A percentile compares a stretch with the other conserved stretches of the same genome.
Conservation (phyloP, 1,140 invertebrate species). For the Lutraria rhynchaena region DNA sequence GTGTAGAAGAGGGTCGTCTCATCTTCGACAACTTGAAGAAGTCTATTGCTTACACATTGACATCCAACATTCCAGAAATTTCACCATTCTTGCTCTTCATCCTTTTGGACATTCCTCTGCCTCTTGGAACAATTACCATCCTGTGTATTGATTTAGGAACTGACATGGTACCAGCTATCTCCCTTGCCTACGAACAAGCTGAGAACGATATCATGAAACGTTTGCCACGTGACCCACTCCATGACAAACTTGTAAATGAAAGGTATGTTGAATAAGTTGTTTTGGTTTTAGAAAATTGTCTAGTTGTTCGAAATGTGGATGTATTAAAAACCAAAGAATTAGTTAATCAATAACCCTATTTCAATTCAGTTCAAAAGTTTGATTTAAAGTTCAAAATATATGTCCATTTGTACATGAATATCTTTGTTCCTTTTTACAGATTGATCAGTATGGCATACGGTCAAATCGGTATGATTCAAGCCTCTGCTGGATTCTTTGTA, state of each 20-base stretch:
- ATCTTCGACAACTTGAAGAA: slow-evolving; percentile 99
- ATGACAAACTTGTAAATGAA: slow-evolving; percentile 97
- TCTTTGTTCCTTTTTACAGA: slow-evolving; percentile 62
- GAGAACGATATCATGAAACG: slow-evolving; percentile 99
- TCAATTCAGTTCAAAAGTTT: background rate
- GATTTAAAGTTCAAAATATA: too few relatives aligned
- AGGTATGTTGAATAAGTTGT: too few relatives aligned
- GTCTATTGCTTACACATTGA: slow-evolving; percentile 99
- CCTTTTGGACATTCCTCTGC: slow-evolving; percentile 97
- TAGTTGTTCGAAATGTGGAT: too few relatives aligned
- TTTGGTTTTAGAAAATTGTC: too few relatives aligned
- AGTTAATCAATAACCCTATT: too few relatives aligned
- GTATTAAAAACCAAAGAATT: too few relatives aligned
- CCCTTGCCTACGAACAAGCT: slow-evolving; percentile 97
- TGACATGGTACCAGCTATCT: slow-evolving; percentile 99
- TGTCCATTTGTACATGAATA: slow-evolving; percentile 6
- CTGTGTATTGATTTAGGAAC: slow-evolving; percentile 99
- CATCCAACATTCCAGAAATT: slow-evolving; percentile 99
- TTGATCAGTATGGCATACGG: slow-evolving; percentile 92
- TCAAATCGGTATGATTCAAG: slow-evolving; percentile 99
- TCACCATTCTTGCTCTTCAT: slow-evolving; percentile 99
- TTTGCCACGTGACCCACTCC: slow-evolving; percentile 94
- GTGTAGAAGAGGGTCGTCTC: slow-evolving; percentile 98
- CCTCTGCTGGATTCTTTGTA: slow-evolving; percentile 99
- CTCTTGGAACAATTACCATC: slow-evolving; percentile 99